These are phyloP conservation scores for Gephyroberyx darwinii DNA, from an alignment of 2,797 vertebrate genomes.

Conservation along the genomic window DNA sequence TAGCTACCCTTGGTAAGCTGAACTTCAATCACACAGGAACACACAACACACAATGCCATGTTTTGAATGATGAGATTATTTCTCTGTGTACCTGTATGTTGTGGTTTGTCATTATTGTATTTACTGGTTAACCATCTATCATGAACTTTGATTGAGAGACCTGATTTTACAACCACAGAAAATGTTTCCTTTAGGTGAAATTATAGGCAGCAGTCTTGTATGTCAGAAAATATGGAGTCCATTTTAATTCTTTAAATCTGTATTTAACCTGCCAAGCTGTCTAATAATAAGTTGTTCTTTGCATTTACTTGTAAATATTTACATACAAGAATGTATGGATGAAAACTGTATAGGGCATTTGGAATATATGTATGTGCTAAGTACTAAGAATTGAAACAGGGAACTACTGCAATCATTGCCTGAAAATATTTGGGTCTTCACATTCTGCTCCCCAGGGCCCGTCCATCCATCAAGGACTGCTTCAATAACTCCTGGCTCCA, in stretches of 20 bases:
- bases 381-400: neutral
- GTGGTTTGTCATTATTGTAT: too few species aligned
- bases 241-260: neutral
- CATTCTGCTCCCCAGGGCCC: slow-evolving; percentile 83
- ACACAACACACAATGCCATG: neutral
- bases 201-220: neutral
- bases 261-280: neutral
- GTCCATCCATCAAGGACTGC: slow-evolving; percentile 95
- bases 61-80: neutral
- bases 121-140: neutral
- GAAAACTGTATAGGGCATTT: neutral
- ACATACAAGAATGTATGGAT: neutral
- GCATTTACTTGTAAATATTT: neutral
- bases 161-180: neutral
- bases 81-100: neutral
- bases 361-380: neutral
- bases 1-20: slow-evolving; percentile 92
- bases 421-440: neutral
- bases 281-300: neutral
- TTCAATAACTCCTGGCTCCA: slow-evolving; percentile 96
- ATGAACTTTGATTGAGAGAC: neutral
- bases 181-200: neutral
- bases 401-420: neutral
- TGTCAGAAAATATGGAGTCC: neutral
- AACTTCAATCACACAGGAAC: neutral